A percentile compares a stretch with the other conserved stretches of the same genome.
Evolutionary conservation across 2,113 vertebrate genomes (phyloP).

Genomic region (Origma solitaria): DNA sequence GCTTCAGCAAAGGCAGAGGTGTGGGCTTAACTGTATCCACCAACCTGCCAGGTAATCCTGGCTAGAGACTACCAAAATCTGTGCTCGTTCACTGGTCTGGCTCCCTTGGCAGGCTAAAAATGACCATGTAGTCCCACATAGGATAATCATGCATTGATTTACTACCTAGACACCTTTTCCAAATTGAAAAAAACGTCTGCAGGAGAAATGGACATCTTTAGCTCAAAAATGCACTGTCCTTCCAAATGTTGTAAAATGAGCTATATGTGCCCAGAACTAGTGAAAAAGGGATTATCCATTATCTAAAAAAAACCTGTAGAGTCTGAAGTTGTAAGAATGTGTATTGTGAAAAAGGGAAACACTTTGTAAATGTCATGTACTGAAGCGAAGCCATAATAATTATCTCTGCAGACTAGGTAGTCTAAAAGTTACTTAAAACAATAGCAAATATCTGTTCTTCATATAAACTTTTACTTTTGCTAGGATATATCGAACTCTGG

Average conservation of each 20-base stretch:
- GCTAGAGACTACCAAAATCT: neutral
- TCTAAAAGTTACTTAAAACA: neutral
- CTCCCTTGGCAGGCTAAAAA: neutral
- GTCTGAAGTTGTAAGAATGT: neutral
- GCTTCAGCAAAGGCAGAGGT: neutral
- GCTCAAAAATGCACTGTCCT: neutral
- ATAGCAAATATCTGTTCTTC: neutral
- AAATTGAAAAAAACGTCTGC: neutral
- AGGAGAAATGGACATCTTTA: neutral
- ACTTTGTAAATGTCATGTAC: neutral
- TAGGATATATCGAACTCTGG: neutral
- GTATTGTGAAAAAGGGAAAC: neutral
- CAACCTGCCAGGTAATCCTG: neutral
- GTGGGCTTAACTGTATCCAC: neutral
- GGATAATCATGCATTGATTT: neutral
- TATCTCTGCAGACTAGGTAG: neutral
- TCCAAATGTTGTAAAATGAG: neutral
- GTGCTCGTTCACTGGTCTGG: neutral
- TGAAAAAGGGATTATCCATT: neutral
- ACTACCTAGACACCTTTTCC: neutral
- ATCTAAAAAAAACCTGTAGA: neutral
- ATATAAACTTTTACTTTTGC: neutral
- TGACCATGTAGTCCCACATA: fast-evolving
- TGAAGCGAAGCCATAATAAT: neutral
- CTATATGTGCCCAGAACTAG: neutral